phyloP scores from a whole-genome alignment of 2,888 invertebrate genomes.

The Ethmia dodecea region DNA sequence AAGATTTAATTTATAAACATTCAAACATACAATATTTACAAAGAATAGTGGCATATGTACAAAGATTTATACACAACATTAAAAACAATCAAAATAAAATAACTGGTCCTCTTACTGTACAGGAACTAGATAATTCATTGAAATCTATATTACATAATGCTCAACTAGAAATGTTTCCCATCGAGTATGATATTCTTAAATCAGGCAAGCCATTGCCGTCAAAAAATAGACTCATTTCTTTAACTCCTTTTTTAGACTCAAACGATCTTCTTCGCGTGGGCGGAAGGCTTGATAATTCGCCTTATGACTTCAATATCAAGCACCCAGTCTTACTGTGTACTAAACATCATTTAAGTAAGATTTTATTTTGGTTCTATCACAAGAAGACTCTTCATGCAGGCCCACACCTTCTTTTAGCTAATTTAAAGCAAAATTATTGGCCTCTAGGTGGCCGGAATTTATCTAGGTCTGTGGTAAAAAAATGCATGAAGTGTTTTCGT shows the following conservation, averaged over 20 bases:
- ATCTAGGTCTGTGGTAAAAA: conserved; percentile 6
- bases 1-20: conserved; percentile 5
- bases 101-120: conserved; percentile 1
- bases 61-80: conserved; percentile 10
- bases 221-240: conserved; percentile 13
- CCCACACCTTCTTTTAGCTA: conserved; percentile 12
- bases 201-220: conserved; percentile 5
- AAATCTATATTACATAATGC: conserved; percentile 1
- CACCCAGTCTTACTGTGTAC: conserved; percentile 16
- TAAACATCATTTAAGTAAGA: conserved; percentile 13
- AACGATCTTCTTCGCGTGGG: conserved; percentile 18
- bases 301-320: conserved; percentile 12
- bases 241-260: conserved; percentile 13
- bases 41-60: conserved; percentile 6
- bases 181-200: conserved; percentile 5
- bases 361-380: conserved; percentile 11
- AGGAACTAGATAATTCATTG: conserved; percentile 7
- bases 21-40: conserved; percentile 6
- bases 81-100: conserved; percentile 7
- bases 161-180: conserved; percentile 13
- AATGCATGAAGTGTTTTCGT: conserved; percentile 15
- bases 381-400: conserved; percentile 11
- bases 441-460: conserved; percentile 19
- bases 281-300: conserved; percentile 18
- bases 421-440: conserved; percentile 15